Percentiles rank a stretch among this genome's conserved stretches.
phyloP scores from a whole-genome alignment of 2,797 vertebrate species.

The Sebastolobus altivelis region DNA sequence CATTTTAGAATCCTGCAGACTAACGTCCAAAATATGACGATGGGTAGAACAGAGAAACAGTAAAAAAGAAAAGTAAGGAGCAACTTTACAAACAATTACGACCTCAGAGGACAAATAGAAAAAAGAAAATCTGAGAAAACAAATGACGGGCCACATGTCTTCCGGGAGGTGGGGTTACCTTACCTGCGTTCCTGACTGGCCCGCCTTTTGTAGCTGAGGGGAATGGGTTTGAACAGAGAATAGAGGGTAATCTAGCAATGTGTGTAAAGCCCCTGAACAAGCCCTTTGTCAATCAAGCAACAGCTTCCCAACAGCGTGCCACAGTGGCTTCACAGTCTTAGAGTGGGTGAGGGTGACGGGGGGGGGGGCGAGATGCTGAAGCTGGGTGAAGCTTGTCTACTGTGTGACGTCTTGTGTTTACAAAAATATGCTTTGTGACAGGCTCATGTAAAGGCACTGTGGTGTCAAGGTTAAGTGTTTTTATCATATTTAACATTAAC shows the following conservation, averaged over 20 bases:
- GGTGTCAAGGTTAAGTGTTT: slow-evolving; percentile 38
- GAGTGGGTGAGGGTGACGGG: slow-evolving; percentile 44
- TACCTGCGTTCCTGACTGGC: slow-evolving; percentile 87
- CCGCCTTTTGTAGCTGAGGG: slow-evolving; percentile 90
- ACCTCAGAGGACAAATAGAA: slow-evolving; percentile 68
- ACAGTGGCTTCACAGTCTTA: slow-evolving; percentile 77
- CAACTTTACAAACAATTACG: slow-evolving; percentile 72
- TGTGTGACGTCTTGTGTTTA: slow-evolving; percentile 34
- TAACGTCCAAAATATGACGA: slow-evolving; percentile 73
- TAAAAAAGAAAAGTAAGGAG: slow-evolving; percentile 65
- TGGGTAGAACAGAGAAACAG: slow-evolving; percentile 74
- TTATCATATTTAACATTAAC: slow-evolving; percentile 39
- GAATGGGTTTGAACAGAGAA: slow-evolving; percentile 90
- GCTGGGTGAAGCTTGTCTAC: slow-evolving; percentile 45
- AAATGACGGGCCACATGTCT: slow-evolving; percentile 78
- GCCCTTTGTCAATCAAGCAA: slow-evolving; percentile 76
- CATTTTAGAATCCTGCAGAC: slow-evolving; percentile 84
- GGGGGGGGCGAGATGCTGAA: slow-evolving; percentile 46
- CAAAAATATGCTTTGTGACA: slow-evolving; percentile 40
- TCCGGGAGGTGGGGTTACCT: slow-evolving; percentile 80
- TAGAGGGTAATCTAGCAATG: slow-evolving; percentile 87
- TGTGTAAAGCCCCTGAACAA: slow-evolving; percentile 80
- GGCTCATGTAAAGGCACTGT: slow-evolving; percentile 65
- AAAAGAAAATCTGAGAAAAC: slow-evolving; percentile 71
- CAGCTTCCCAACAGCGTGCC: slow-evolving; percentile 67